Evolutionary conservation across 92 coral and sea anemone species (phyloP).

Genomic region (Zoanthus sociatus): DNA sequence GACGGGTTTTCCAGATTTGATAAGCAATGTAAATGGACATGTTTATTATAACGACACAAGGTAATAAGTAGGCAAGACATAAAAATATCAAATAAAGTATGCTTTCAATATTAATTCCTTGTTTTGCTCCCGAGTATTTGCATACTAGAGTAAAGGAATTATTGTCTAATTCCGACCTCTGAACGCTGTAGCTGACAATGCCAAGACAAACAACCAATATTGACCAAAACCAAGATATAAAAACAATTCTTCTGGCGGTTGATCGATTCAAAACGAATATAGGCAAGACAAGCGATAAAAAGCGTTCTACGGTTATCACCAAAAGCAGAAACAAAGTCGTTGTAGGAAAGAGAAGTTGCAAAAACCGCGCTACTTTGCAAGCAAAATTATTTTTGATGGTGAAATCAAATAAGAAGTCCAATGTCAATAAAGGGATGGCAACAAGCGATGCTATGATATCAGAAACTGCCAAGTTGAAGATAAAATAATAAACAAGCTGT

Average conservation of each 20-base stretch:
- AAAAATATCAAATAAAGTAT: neutral
- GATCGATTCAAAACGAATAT: neutral
- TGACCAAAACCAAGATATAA: constrained; percentile 8
- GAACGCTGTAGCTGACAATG: neutral
- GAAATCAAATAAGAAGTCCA: neutral
- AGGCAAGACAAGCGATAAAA: neutral
- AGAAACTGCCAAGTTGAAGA: constrained; percentile 5
- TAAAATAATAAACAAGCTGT: neutral
- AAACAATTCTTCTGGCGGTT: constrained; percentile 1
- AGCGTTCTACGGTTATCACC: neutral
- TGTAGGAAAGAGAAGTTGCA: neutral
- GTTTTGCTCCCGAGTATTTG: neutral
- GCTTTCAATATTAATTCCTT: neutral
- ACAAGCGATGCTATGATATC: neutral
- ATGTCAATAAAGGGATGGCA: neutral
- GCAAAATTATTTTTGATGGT: neutral
- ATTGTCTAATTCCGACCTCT: neutral
- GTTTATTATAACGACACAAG: neutral
- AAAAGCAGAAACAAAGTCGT: neutral
- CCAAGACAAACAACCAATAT: neutral
- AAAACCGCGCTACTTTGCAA: neutral
- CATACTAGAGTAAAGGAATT: neutral
- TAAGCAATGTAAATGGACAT: neutral
- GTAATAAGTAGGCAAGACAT: neutral
- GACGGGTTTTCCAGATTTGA: neutral